A percentile compares a stretch with the other conserved stretches of the same genome.
phyloP scores from a whole-genome alignment of 2,888 invertebrate species.

The Campoplex capitator region DNA sequence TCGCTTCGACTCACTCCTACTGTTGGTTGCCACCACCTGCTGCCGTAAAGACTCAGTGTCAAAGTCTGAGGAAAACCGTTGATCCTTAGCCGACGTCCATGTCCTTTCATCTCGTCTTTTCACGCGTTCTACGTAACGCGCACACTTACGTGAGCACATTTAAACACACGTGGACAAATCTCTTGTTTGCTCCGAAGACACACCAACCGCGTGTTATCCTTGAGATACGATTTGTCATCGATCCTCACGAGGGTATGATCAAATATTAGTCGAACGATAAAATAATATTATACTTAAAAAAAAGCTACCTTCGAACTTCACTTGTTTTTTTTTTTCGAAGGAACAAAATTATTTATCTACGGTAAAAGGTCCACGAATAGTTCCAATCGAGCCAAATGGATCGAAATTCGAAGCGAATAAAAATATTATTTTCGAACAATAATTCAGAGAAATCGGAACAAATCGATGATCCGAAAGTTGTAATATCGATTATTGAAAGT shows the following conservation, averaged over 20 bases:
- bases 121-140: constrained; percentile 15
- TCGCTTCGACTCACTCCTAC: constrained; percentile 25
- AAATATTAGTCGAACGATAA: constrained; percentile 36
- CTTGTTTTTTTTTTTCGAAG: not conserved
- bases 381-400: not conserved
- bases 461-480: not conserved
- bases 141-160: constrained; percentile 8
- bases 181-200: constrained; percentile 55
- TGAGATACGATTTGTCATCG: constrained; percentile 57
- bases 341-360: too few species aligned
- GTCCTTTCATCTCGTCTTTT: constrained; percentile 50
- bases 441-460: not conserved
- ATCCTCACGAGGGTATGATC: constrained; percentile 46
- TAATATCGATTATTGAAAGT: not conserved
- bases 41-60: constrained; percentile 56
- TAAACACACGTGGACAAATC: constrained; percentile 32
- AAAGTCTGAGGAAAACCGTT: constrained; percentile 52
- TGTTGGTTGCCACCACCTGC: constrained; percentile 60
- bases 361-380: not conserved
- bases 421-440: not conserved
- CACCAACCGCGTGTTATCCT: constrained; percentile 35
- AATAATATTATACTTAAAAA: not conserved
- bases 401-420: not conserved
- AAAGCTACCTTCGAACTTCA: not conserved
- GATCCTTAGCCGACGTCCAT: constrained; percentile 50